A percentile compares a stretch with the other conserved stretches of the same genome.
Conservation (phyloP, 2,113 vertebrate species). For the Eulemur rufifrons region DNA sequence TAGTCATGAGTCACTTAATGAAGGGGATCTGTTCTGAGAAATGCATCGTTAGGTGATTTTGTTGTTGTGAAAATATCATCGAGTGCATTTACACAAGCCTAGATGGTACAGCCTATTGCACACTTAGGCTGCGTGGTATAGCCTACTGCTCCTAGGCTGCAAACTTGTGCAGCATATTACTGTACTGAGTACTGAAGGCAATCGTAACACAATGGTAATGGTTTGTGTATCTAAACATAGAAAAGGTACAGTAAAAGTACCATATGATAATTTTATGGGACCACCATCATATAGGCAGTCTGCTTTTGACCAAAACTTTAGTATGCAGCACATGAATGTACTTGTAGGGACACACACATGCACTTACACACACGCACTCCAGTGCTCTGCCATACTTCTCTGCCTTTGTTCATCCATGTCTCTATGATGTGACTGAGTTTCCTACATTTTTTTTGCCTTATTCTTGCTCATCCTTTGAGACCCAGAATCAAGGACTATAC, state of each 20-base stretch:
- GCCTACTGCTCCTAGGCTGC: background rate
- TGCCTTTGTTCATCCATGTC: background rate
- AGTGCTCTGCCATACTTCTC: background rate
- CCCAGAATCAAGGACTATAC: background rate
- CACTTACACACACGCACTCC: background rate
- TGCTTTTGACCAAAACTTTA: background rate
- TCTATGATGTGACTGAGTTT: background rate
- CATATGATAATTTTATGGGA: background rate
- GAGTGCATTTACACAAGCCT: background rate
- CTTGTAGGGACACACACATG: rapidly evolving
- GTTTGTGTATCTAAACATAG: background rate
- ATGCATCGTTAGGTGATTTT: background rate
- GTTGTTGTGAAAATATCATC: background rate
- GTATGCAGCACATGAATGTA: background rate
- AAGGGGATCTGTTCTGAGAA: background rate
- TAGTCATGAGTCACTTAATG: background rate
- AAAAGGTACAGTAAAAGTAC: background rate
- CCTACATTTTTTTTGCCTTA: background rate
- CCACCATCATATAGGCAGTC: background rate
- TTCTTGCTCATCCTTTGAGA: background rate
- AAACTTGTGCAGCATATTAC: background rate
- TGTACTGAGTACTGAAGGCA: background rate
- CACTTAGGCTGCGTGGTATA: background rate
- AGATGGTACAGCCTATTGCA: background rate
- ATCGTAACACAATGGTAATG: background rate